Evolutionary conservation across 2,113 vertebrate genomes (phyloP).

Genomic region (Elanus axillaris): DNA sequence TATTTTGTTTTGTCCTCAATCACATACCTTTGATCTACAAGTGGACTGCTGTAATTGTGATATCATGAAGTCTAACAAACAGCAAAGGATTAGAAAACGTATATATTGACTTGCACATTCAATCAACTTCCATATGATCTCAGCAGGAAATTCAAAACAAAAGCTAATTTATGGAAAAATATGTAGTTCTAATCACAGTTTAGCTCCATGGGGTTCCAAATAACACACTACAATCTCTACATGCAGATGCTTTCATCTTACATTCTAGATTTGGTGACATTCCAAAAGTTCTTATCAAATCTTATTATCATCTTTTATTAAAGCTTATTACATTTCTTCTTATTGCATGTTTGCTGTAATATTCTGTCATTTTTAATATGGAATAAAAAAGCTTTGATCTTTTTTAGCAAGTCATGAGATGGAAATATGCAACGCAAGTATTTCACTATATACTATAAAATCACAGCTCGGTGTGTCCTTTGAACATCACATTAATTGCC

Average conservation of each 20-base stretch:
- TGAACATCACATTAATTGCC: slow-evolving; percentile 56
- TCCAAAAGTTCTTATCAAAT: slow-evolving; percentile 71
- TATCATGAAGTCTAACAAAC: slow-evolving; percentile 53
- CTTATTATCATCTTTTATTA: slow-evolving; percentile 71
- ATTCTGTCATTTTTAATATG: slow-evolving; percentile 56
- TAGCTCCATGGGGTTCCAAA: slow-evolving; percentile 76
- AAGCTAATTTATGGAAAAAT: slow-evolving; percentile 86
- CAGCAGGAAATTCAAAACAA: slow-evolving; percentile 78
- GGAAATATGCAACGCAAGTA: slow-evolving; percentile 37
- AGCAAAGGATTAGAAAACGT: slow-evolving; percentile 67
- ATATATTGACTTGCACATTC: slow-evolving; percentile 67
- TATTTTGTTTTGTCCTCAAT: slow-evolving; percentile 24
- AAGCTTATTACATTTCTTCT: slow-evolving; percentile 60
- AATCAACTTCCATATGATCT: slow-evolving; percentile 73
- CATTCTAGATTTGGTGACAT: slow-evolving; percentile 61
- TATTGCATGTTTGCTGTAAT: slow-evolving; percentile 61
- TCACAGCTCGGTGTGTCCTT: neutral
- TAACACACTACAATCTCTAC: slow-evolving; percentile 74
- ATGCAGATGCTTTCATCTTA: slow-evolving; percentile 72
- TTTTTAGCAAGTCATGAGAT: slow-evolving; percentile 52
- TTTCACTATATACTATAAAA: neutral
- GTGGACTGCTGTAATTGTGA: slow-evolving; percentile 3
- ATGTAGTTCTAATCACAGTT: slow-evolving; percentile 82
- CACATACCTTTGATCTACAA: slow-evolving; percentile 42
- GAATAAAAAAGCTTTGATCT: slow-evolving; percentile 54